phyloP scores from a whole-genome alignment of 2,113 vertebrate genomes.

The Nicator chloris region DNA sequence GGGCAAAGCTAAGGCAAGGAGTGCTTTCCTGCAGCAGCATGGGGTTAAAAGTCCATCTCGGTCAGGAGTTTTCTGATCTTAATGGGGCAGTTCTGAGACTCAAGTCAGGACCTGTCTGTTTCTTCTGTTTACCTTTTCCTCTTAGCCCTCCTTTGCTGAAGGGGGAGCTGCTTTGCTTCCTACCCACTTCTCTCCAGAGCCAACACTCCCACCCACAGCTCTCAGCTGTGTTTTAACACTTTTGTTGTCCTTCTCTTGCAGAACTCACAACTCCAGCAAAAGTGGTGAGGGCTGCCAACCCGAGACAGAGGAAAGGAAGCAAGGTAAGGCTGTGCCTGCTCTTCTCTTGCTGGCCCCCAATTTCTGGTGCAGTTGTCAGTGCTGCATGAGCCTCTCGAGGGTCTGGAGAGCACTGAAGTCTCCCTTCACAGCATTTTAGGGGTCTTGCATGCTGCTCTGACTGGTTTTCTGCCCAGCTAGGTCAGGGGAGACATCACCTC shows the following conservation, averaged over 20 bases:
- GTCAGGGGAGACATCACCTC: background rate
- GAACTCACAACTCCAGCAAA: conserved; percentile 87
- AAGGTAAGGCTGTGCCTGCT: conserved; percentile 79
- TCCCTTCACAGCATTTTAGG: background rate
- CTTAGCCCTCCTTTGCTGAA: background rate
- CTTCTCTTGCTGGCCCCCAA: fast-evolving
- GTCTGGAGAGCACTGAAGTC: background rate
- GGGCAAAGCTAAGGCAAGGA: background rate
- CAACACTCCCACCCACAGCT: background rate
- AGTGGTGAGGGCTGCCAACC: conserved; percentile 91
- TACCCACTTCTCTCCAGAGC: background rate
- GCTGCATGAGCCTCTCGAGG: background rate
- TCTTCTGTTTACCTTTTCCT: background rate
- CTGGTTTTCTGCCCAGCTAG: background rate
- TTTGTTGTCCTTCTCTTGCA: conserved; percentile 59
- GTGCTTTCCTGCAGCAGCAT: background rate
- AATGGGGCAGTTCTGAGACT: background rate
- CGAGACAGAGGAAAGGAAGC: conserved; percentile 85
- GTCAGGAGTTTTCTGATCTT: background rate
- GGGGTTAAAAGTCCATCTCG: background rate
- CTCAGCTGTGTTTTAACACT: background rate
- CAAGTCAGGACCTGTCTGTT: background rate
- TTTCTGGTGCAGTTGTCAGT: background rate
- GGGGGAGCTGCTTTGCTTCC: background rate
- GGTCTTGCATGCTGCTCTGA: background rate